These are phyloP conservation scores for Sisor rabdophorus DNA, from an alignment of 2,113 vertebrate species.

Conservation along the genomic window DNA sequence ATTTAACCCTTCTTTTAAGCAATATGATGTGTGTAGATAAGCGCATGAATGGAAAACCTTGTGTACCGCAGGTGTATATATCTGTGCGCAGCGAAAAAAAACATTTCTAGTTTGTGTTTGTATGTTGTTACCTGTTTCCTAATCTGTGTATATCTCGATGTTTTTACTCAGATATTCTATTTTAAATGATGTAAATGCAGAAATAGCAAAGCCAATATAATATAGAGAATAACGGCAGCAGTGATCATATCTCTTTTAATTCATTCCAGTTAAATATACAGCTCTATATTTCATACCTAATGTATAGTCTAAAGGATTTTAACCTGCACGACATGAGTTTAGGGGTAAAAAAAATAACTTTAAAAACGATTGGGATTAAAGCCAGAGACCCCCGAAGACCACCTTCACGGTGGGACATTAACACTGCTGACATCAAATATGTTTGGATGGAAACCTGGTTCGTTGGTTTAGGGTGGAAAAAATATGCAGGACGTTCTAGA, in stretches of 20 bases:
- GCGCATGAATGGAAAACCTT: constrained; percentile 93
- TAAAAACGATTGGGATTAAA: constrained; percentile 66
- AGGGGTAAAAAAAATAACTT: constrained; percentile 65
- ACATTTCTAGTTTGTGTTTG: constrained; percentile 99
- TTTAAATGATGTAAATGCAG: constrained; percentile 99
- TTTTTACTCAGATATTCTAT: constrained; percentile 99
- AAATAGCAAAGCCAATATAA: constrained; percentile 98
- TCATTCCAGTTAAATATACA: constrained; percentile 84
- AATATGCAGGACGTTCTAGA: constrained; percentile 69
- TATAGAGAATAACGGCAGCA: constrained; percentile 78
- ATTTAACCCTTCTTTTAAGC: constrained; percentile 96
- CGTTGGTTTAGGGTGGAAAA: constrained; percentile 65
- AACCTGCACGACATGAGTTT: constrained; percentile 82
- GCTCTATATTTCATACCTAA: constrained; percentile 41
- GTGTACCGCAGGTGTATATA: constrained; percentile 98
- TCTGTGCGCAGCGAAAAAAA: constrained; percentile 86
- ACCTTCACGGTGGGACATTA: constrained; percentile 37
- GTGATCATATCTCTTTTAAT: constrained; percentile 86
- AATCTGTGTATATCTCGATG: constrained; percentile 99
- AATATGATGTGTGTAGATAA: constrained; percentile 99
- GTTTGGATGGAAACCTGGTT: constrained; percentile 53
- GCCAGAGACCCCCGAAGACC: constrained; percentile 38
- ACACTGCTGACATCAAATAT: constrained; percentile 6
- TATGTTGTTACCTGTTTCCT: constrained; percentile 99
- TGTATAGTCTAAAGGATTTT: constrained; percentile 57